A percentile compares a stretch with the other conserved stretches of the same genome.
These are phyloP conservation scores for Morinoia aosen DNA, from an alignment of 2,888 invertebrate genomes.

Conservation along the genomic window DNA sequence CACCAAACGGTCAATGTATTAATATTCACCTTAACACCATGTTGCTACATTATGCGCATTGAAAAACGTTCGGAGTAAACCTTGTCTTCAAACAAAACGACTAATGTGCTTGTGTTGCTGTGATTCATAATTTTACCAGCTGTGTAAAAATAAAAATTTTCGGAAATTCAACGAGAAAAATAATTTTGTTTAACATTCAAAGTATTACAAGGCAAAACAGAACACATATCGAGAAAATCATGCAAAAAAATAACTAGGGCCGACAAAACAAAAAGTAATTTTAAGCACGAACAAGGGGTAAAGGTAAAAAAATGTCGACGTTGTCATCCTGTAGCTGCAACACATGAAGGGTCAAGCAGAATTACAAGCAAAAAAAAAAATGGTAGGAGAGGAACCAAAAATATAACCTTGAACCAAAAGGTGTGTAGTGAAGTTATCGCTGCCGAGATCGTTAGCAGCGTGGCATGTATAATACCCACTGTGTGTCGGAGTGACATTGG, in stretches of 20 bases:
- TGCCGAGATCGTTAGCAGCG: constrained; percentile 68
- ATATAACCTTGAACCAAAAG: constrained; percentile 68
- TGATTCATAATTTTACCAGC: neutral
- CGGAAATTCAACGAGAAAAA: neutral
- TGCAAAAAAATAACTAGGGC: neutral
- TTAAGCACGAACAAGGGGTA: neutral
- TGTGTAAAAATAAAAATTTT: neutral
- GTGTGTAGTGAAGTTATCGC: constrained; percentile 63
- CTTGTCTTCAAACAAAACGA: neutral
- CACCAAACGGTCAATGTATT: too few relatives aligned
- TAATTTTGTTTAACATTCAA: neutral
- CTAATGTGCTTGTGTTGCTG: neutral
- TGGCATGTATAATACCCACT: constrained; percentile 68
- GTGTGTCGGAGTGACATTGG: constrained; percentile 69
- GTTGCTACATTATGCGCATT: too few relatives aligned
- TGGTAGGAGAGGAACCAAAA: neutral
- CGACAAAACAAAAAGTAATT: neutral
- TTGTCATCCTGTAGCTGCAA: neutral
- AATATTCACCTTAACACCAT: too few relatives aligned
- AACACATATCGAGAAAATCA: neutral
- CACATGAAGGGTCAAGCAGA: neutral
- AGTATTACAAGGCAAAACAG: neutral
- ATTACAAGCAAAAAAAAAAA: neutral
- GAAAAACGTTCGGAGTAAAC: too few relatives aligned
- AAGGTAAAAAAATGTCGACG: neutral